A percentile compares a stretch with the other conserved stretches of the same genome.
Evolutionary conservation across 2,113 vertebrate genomes (phyloP).

Genomic region (Monarcha castaneiventris): DNA sequence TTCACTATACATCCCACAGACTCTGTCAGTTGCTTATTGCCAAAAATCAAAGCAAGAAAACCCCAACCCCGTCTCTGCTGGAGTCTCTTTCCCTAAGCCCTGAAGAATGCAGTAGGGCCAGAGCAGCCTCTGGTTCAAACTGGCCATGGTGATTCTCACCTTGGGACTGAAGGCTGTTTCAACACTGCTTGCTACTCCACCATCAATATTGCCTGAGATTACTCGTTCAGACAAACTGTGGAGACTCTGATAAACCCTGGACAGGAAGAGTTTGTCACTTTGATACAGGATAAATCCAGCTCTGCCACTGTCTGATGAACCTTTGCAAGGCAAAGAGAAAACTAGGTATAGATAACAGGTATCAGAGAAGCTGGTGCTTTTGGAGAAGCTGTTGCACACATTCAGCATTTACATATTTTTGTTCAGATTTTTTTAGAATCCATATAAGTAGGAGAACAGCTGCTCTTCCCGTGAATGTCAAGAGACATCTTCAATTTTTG

Average conservation of each 20-base stretch:
- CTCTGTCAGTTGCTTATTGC: neutral
- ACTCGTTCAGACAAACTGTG: constrained; percentile 22
- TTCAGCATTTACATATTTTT: neutral
- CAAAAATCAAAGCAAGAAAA: neutral
- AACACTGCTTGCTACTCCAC: neutral
- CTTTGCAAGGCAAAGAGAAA: neutral
- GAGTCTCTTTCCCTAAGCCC: neutral
- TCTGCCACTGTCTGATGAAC: neutral
- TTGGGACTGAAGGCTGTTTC: constrained; percentile 43
- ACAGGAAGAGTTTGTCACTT: constrained; percentile 66
- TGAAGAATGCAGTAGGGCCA: neutral
- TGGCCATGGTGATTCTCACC: neutral
- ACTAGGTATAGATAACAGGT: neutral
- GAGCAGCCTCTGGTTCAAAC: neutral
- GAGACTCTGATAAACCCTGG: constrained; percentile 1
- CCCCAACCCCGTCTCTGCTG: neutral
- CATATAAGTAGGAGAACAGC: neutral
- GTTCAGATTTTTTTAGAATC: neutral
- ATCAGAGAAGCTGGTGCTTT: neutral
- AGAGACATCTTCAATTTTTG: neutral
- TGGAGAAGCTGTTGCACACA: neutral
- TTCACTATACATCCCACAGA: neutral
- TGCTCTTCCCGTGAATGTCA: neutral
- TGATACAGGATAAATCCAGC: constrained; percentile 68
- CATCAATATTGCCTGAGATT: neutral